phyloP scores from a whole-genome alignment of 2,113 vertebrate genomes.

The Delphinapterus leucas region DNA sequence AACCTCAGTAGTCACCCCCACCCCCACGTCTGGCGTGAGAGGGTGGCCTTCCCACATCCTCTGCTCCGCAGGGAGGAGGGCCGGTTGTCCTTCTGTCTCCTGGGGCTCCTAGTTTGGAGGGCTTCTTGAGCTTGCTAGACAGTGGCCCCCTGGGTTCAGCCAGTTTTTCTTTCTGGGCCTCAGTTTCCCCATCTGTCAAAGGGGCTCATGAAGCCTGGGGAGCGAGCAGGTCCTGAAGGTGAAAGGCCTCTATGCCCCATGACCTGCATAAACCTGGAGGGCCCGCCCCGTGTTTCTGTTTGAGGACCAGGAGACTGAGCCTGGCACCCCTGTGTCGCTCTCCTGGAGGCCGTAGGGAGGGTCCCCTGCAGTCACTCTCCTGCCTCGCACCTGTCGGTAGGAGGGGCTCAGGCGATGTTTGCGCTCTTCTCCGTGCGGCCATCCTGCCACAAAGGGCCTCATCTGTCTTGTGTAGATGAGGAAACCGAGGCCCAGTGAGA shows the following conservation, averaged over 20 bases:
- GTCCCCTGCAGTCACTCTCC: neutral
- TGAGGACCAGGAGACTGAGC: neutral
- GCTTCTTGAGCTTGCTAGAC: neutral
- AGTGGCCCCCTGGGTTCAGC: neutral
- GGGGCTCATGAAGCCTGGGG: neutral
- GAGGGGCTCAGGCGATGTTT: neutral
- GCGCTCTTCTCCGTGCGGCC: neutral
- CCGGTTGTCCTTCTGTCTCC: neutral
- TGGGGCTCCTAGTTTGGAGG: neutral
- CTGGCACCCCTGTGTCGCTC: neutral
- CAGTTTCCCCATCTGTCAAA: neutral
- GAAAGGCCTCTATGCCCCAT: neutral
- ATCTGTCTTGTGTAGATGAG: neutral
- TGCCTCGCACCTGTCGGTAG: neutral
- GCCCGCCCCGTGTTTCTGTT: neutral
- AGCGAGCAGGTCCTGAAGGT: neutral
- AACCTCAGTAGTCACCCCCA: neutral
- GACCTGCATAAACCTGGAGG: neutral
- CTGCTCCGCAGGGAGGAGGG: neutral
- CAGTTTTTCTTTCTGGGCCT: neutral
- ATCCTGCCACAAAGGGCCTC: neutral
- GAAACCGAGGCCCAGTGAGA: constrained; percentile 16
- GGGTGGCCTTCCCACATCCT: neutral
- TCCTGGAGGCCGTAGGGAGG: neutral
- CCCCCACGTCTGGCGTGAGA: neutral